phyloP scores from a whole-genome alignment of 2,797 vertebrate genomes.

The Paramormyrops hopkinsi region DNA sequence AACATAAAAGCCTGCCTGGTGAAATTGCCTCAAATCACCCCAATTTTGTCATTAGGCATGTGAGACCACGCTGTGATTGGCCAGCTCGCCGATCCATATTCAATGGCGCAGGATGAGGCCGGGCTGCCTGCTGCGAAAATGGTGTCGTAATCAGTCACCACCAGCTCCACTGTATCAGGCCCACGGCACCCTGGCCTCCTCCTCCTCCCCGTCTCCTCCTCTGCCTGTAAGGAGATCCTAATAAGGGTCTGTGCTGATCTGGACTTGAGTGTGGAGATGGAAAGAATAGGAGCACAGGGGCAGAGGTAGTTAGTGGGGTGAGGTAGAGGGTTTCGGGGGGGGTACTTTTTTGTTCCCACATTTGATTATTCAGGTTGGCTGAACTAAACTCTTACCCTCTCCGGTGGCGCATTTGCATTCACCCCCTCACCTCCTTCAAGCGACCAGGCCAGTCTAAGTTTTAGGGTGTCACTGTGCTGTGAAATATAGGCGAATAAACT shows the following conservation, averaged over 20 bases:
- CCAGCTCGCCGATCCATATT: slow-evolving; percentile 88
- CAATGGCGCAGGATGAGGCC: slow-evolving; percentile 93
- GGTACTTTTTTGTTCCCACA: slow-evolving; percentile 72
- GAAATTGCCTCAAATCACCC: slow-evolving; percentile 99
- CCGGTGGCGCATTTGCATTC: slow-evolving; percentile 76
- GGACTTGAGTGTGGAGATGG: slow-evolving; percentile 54
- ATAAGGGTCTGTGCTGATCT: slow-evolving; percentile 75
- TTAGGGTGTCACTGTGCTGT: slow-evolving; percentile 73
- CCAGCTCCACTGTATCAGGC: slow-evolving; percentile 94
- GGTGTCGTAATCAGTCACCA: slow-evolving; percentile 96
- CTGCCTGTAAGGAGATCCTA: slow-evolving; percentile 78
- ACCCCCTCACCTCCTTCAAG: slow-evolving; percentile 53
- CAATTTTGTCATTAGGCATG: slow-evolving; percentile 98
- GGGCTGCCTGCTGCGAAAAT: slow-evolving; percentile 96
- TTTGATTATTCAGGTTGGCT: slow-evolving; percentile 92
- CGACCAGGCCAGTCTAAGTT: slow-evolving; percentile 66
- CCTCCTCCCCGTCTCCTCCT: slow-evolving; percentile 53
- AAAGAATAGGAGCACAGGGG: slow-evolving; percentile 40
- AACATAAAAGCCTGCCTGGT: slow-evolving; percentile 58
- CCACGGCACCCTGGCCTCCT: slow-evolving; percentile 56
- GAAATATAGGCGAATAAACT: slow-evolving; percentile 71
- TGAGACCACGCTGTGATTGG: slow-evolving; percentile 81
- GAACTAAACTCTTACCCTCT: slow-evolving; percentile 79
- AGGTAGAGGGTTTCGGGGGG: slow-evolving; percentile 34
- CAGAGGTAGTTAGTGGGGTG: slow-evolving; percentile 25